Percentiles rank a stretch among this genome's conserved stretches.
Evolutionary conservation across 37 sponge, comb jelly and placozoan genomes (phyloP).

Genomic region (Geodia barretti): DNA sequence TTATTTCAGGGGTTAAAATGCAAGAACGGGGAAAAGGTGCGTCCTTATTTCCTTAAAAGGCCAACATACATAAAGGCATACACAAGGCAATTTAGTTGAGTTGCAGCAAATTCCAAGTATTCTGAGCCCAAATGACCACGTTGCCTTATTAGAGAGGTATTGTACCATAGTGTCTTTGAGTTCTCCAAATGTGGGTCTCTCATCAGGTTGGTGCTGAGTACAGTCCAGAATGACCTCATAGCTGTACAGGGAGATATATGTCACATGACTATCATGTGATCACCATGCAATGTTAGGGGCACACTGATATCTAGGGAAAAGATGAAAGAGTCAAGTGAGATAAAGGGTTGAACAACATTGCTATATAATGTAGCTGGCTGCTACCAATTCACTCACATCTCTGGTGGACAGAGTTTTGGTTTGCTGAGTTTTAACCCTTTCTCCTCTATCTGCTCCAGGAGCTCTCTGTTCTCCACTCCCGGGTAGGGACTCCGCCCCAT

Average conservation of each 20-base stretch:
- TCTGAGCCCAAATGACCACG: no score
- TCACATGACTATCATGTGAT: neutral
- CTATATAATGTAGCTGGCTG: no score
- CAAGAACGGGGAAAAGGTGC: neutral
- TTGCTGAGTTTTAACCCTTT: slow-evolving; percentile 56
- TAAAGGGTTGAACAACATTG: no score
- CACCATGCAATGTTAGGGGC: neutral
- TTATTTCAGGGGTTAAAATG: no score
- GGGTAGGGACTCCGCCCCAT: slow-evolving; percentile 85
- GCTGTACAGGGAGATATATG: slow-evolving; percentile 30
- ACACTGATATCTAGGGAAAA: neutral
- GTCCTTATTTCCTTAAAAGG: no score
- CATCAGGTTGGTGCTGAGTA: slow-evolving; percentile 64
- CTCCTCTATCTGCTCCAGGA: slow-evolving; percentile 84
- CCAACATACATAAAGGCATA: no score
- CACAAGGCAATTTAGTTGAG: no score
- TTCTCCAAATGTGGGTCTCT: slow-evolving; percentile 59
- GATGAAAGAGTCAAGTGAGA: neutral
- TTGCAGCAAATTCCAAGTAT: no score
- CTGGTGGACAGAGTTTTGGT: slow-evolving; percentile 57
- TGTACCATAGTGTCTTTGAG: slow-evolving; percentile 53
- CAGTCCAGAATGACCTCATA: slow-evolving; percentile 68
- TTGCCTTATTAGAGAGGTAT: no score
- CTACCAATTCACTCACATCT: slow-evolving; percentile 55
- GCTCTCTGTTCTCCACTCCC: slow-evolving; percentile 84